Conservation (phyloP, 2,888 invertebrate genomes). For the Meandrusa payeni region DNA sequence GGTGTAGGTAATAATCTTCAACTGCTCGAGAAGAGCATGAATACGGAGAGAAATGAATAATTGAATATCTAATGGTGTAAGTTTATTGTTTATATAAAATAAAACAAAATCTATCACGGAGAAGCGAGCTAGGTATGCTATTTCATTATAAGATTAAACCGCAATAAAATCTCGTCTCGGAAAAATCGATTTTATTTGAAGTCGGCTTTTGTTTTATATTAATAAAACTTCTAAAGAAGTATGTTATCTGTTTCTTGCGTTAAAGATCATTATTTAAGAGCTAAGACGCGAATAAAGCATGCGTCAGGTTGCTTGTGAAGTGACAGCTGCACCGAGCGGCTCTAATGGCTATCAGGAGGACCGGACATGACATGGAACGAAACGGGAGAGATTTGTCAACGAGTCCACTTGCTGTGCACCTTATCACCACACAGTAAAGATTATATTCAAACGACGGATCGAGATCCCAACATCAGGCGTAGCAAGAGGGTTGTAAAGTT, state of each 20-base stretch:
- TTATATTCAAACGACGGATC: constrained; percentile 21
- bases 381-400: constrained; percentile 32
- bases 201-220: too few relatives aligned
- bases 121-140: too few relatives aligned
- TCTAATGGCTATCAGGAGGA: constrained; percentile 50
- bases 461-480: constrained; percentile 22
- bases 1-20: too few relatives aligned
- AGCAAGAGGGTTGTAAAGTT: constrained; percentile 33
- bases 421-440: constrained; percentile 28
- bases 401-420: constrained; percentile 22
- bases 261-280: constrained; percentile 10
- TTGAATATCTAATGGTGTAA: too few relatives aligned
- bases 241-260: constrained; percentile 18
- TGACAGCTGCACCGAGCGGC: constrained; percentile 52
- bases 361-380: constrained; percentile 35
- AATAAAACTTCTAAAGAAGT: too few relatives aligned
- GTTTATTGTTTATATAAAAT: too few relatives aligned
- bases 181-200: too few relatives aligned
- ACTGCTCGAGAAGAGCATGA: too few relatives aligned
- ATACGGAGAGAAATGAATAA: too few relatives aligned
- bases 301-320: constrained; percentile 48
- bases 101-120: too few relatives aligned
- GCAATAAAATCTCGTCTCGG: too few relatives aligned
- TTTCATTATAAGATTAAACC: too few relatives aligned
- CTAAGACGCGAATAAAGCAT: constrained; percentile 26